Evolutionary conservation across 1,140 invertebrate genomes (phyloP).

Genomic region (Pygmarrhopalites habei): DNA sequence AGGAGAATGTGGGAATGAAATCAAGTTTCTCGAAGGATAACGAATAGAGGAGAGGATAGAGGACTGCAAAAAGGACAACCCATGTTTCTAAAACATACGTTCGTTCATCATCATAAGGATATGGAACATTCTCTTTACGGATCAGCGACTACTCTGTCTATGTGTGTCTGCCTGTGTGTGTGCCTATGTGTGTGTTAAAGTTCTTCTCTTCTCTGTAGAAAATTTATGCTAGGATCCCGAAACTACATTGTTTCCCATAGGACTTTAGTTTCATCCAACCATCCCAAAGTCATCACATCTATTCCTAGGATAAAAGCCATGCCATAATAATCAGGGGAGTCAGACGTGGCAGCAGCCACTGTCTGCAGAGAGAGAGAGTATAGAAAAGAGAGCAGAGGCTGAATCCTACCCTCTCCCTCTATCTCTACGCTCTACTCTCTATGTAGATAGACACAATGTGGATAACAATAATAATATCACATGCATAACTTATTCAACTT

Average conservation of each 20-base stretch:
- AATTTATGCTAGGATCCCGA: slow-evolving; percentile 6
- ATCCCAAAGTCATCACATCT: slow-evolving; percentile 22
- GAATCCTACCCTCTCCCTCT: slow-evolving; percentile 8
- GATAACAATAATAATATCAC: no score
- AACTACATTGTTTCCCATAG: slow-evolving; percentile 24
- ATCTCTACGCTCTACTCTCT: neutral
- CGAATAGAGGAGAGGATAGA: slow-evolving; percentile 9
- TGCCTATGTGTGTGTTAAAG: no score
- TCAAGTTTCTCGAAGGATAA: slow-evolving; percentile 22
- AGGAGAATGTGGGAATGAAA: slow-evolving; percentile 25
- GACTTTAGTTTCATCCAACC: slow-evolving; percentile 29
- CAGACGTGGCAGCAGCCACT: no score
- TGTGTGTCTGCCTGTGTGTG: no score
- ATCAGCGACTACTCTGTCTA: slow-evolving; percentile 15
- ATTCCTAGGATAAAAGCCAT: slow-evolving; percentile 6
- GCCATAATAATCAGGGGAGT: slow-evolving; percentile 9
- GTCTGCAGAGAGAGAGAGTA: no score
- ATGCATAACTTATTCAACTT: slow-evolving; percentile 8
- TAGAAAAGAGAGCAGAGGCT: neutral
- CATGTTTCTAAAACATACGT: neutral
- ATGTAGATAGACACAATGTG: neutral
- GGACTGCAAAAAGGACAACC: slow-evolving; percentile 17
- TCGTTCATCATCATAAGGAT: neutral
- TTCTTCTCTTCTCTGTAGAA: neutral
- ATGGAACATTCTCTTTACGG: slow-evolving; percentile 26